Evolutionary conservation across 2,797 vertebrate genomes (phyloP).

Genomic region (Aquila chrysaetos): DNA sequence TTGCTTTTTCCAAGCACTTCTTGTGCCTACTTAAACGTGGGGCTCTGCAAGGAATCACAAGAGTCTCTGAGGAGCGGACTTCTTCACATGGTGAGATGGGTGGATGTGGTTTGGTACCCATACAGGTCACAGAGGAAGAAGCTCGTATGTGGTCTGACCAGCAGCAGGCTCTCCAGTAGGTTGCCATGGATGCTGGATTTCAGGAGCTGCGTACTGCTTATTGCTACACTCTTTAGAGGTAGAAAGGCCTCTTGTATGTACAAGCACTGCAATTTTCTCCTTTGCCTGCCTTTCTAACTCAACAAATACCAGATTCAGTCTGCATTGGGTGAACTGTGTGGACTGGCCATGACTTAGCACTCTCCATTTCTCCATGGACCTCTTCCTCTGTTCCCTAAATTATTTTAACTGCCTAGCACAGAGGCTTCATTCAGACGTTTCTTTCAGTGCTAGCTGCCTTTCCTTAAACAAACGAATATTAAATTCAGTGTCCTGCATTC

Average conservation of each 20-base stretch:
- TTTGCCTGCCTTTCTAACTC: neutral
- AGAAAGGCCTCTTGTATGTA: constrained; percentile 4
- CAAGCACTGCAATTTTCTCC: neutral
- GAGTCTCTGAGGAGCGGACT: neutral
- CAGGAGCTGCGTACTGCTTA: neutral
- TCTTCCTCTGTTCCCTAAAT: constrained; percentile 44
- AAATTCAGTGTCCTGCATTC: neutral
- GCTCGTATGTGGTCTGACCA: neutral
- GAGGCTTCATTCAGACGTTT: constrained; percentile 47
- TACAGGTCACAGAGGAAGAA: neutral
- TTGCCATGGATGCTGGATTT: neutral
- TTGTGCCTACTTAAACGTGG: neutral
- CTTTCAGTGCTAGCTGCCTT: neutral
- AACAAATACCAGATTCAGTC: neutral
- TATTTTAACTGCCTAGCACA: constrained; percentile 40
- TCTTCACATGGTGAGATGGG: neutral
- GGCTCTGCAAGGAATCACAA: neutral
- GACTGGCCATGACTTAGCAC: neutral
- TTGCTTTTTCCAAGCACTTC: neutral
- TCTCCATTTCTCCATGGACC: neutral
- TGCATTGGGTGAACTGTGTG: constrained; percentile 1
- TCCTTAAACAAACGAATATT: neutral
- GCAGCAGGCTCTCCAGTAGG: neutral
- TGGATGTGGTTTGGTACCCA: neutral
- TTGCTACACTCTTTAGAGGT: neutral